A percentile compares a stretch with the other conserved stretches of the same genome.
Conservation (phyloP, 2,888 invertebrate genomes). For the Netelia virgata region DNA sequence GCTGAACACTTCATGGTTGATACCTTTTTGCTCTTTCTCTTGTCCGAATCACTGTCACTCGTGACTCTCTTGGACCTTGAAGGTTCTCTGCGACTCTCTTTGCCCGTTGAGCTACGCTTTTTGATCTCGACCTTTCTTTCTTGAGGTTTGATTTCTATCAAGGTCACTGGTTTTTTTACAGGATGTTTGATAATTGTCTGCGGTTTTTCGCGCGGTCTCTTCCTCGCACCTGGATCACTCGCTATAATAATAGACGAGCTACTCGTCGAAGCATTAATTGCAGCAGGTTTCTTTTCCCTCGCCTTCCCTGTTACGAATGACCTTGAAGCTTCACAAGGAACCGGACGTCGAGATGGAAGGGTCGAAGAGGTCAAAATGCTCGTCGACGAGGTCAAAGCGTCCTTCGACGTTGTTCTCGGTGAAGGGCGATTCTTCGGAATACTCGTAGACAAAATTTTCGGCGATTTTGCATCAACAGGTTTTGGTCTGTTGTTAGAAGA, state of each 20-base stretch:
- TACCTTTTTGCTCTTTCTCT: conserved; percentile 67
- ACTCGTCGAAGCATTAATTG: conserved; percentile 61
- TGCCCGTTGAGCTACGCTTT: conserved; percentile 59
- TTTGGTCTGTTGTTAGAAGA: conserved; percentile 76
- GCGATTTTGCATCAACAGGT: conserved; percentile 82
- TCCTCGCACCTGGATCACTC: conserved; percentile 73
- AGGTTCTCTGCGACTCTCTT: conserved; percentile 63
- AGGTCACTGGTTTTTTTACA: conserved; percentile 73
- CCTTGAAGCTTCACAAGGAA: conserved; percentile 29
- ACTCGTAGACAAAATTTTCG: conserved; percentile 85
- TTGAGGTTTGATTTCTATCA: conserved; percentile 69
- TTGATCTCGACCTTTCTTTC: conserved; percentile 66
- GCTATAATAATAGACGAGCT: conserved; percentile 27
- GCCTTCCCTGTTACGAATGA: conserved; percentile 34
- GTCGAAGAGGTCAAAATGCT: conserved; percentile 54
- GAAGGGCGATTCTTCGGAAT: conserved; percentile 77
- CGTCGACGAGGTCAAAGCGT: conserved; percentile 57
- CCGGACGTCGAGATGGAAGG: conserved; percentile 10
- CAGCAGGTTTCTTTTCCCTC: conserved; percentile 46
- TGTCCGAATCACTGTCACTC: conserved; percentile 67
- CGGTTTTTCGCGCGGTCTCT: conserved; percentile 79
- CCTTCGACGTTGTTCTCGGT: conserved; percentile 60
- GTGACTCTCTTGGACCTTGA: conserved; percentile 62
- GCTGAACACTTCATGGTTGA: conserved; percentile 36
- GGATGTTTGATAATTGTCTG: conserved; percentile 80